Evolutionary conservation across 2,113 vertebrate species (phyloP).

Genomic region (Cervus canadensis): DNA sequence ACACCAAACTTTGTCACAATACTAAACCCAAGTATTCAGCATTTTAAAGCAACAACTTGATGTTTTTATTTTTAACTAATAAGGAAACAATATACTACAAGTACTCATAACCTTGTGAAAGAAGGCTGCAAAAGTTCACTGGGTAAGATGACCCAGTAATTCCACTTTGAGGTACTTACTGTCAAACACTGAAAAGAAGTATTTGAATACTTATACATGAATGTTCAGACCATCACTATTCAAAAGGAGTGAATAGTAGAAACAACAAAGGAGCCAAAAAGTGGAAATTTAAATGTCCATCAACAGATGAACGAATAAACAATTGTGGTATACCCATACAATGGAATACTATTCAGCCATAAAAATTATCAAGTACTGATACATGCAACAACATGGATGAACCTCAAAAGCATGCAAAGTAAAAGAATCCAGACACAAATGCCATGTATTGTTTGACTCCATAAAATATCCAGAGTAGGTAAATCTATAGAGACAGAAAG

Average conservation of each 20-base stretch:
- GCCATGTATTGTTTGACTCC: background rate
- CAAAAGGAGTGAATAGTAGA: background rate
- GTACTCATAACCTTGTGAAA: background rate
- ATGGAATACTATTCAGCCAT: background rate
- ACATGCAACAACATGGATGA: background rate
- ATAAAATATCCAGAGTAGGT: background rate
- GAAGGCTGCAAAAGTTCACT: background rate
- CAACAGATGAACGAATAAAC: background rate
- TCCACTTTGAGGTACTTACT: background rate
- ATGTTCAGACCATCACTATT: background rate
- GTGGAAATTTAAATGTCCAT: background rate
- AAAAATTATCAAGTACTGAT: background rate
- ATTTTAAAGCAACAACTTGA: slow-evolving; percentile 13
- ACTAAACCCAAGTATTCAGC: background rate
- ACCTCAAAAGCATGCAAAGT: background rate
- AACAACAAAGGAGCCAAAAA: background rate
- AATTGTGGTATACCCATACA: background rate
- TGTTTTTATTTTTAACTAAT: background rate
- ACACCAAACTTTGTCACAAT: background rate
- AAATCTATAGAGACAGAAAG: background rate
- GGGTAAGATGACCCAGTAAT: background rate
- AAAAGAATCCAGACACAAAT: background rate
- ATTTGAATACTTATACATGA: background rate
- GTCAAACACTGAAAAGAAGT: background rate
- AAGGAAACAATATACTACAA: background rate